Percentiles rank a stretch among this genome's conserved stretches.
phyloP scores from a whole-genome alignment of 2,888 invertebrate species.

The Ptilodon capucinus region DNA sequence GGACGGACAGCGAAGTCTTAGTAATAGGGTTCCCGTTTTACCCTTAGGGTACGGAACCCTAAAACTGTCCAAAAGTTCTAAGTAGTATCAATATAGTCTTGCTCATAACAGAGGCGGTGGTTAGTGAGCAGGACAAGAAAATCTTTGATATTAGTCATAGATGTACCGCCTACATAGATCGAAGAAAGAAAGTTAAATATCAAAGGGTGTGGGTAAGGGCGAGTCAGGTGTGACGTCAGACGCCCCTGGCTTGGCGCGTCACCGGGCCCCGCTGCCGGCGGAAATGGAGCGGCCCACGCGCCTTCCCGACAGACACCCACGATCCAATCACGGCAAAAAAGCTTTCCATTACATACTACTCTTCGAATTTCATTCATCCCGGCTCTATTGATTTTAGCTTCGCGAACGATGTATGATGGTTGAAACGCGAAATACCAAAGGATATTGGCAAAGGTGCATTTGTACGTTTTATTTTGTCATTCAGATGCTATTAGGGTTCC shows the following conservation, averaged over 20 bases:
- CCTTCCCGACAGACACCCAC: slow-evolving; percentile 50
- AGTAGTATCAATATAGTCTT: no score
- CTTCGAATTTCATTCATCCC: slow-evolving; percentile 5
- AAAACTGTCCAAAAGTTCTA: no score
- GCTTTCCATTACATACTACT: slow-evolving; percentile 13
- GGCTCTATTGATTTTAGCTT: not conserved
- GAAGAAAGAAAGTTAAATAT: slow-evolving; percentile 20
- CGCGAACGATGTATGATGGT: not conserved
- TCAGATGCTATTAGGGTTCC: no score
- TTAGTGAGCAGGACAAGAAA: no score
- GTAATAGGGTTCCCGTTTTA: no score
- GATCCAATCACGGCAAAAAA: slow-evolving; percentile 7
- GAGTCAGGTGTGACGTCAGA: slow-evolving; percentile 29
- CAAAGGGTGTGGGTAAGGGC: slow-evolving; percentile 24
- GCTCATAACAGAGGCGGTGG: no score
- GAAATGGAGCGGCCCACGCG: slow-evolving; percentile 52
- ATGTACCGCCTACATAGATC: slow-evolving; percentile 1
- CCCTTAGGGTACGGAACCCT: no score
- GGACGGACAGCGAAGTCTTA: no score
- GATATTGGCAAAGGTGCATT: no score
- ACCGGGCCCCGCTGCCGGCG: slow-evolving; percentile 37
- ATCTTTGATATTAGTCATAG: no score
- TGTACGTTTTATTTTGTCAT: no score
- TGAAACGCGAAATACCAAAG: no score
- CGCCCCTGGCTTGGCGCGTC: slow-evolving; percentile 26